Percentiles rank a stretch among this genome's conserved stretches.
Evolutionary conservation across 2,888 invertebrate species (phyloP).

Genomic region (Drosophila mimica): DNA sequence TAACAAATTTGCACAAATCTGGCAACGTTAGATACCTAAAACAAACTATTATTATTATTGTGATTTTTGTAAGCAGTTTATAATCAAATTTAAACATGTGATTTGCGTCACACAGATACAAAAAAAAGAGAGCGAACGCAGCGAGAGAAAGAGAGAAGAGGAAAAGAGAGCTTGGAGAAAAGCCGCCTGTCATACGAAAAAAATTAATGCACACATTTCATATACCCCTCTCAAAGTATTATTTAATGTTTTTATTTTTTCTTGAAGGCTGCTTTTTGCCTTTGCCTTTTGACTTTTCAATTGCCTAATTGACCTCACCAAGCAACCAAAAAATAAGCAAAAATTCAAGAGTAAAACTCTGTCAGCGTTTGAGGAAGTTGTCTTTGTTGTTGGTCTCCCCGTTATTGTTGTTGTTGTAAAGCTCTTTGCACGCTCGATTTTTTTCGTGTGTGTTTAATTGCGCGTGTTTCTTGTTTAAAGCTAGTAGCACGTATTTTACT

Average conservation of each 20-base stretch:
- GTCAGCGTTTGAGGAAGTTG: constrained; percentile 63
- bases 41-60: constrained; percentile 20
- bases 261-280: constrained; percentile 39
- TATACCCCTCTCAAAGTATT: not conserved
- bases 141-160: constrained; percentile 5
- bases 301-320: constrained; percentile 76
- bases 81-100: constrained; percentile 46
- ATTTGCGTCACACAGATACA: constrained; percentile 43
- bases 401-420: constrained; percentile 50
- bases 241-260: constrained; percentile 21
- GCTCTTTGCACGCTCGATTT: constrained; percentile 47
- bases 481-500: constrained; percentile 25
- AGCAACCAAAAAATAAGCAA: constrained; percentile 51
- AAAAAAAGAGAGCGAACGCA: constrained; percentile 12
- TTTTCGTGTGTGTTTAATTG: constrained; percentile 45
- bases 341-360: constrained; percentile 33
- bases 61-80: constrained; percentile 7
- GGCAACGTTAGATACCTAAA: constrained; percentile 29
- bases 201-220: constrained; percentile 15
- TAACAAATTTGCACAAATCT: constrained; percentile 30
- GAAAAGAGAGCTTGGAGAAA: constrained; percentile 14
- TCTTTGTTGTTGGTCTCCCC: constrained; percentile 25
- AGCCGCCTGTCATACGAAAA: constrained; percentile 37
- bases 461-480: constrained; percentile 44
- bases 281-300: constrained; percentile 33